These are phyloP conservation scores for Scaptomyza pallida DNA, from an alignment of 1,140 invertebrate genomes.

Conservation along the genomic window DNA sequence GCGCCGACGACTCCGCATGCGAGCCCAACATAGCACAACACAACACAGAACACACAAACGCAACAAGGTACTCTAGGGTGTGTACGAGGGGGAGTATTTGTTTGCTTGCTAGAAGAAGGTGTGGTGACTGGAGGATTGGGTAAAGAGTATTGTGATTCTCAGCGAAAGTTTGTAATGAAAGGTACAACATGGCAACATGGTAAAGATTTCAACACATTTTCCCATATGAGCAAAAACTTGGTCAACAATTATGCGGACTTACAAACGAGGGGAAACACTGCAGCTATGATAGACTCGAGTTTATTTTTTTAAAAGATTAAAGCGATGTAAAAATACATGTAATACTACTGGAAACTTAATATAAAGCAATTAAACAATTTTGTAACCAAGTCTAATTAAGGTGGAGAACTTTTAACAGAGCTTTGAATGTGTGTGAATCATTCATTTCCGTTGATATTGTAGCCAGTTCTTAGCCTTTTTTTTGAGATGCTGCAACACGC, in stretches of 20 bases:
- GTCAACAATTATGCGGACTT: not conserved
- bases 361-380: too few species aligned
- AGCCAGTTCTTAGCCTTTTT: not conserved
- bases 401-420: too few species aligned
- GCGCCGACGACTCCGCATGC: constrained; percentile 46
- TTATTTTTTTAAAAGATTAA: not conserved
- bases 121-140: not conserved
- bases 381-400: too few species aligned
- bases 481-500: not conserved
- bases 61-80: constrained; percentile 1
- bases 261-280: not conserved
- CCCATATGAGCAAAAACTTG: constrained; percentile 6
- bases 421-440: not conserved
- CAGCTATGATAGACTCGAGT: not conserved
- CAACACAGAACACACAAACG: not conserved
- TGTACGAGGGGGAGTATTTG: not conserved
- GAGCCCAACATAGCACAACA: constrained; percentile 30
- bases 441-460: not conserved
- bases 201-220: constrained; percentile 12
- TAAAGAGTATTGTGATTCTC: constrained; percentile 3
- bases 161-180: constrained; percentile 44
- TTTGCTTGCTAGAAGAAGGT: not conserved
- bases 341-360: too few species aligned
- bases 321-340: too few species aligned
- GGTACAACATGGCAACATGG: constrained; percentile 12